Percentiles rank a stretch among this genome's conserved stretches.
Conservation (phyloP, 2,888 invertebrate species). For the Spodoptera littoralis region DNA sequence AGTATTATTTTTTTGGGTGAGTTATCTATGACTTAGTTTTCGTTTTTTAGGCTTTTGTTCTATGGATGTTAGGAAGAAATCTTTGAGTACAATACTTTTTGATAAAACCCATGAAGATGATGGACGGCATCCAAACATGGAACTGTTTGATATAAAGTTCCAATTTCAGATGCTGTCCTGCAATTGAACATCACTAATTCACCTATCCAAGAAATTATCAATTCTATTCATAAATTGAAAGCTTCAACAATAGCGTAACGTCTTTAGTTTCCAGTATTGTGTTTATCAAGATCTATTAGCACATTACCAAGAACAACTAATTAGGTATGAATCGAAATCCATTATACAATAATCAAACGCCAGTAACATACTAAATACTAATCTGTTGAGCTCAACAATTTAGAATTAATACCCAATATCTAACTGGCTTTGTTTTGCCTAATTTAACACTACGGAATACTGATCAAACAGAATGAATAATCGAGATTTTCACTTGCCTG, state of each 20-base stretch:
- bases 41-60: background rate
- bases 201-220: no score
- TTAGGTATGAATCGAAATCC: no score
- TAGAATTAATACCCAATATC: constrained; percentile 16
- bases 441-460: constrained; percentile 18
- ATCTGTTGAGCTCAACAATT: constrained; percentile 15
- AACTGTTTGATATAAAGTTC: no score
- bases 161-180: no score
- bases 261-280: no score
- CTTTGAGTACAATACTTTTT: background rate
- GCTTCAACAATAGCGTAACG: no score
- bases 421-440: constrained; percentile 14
- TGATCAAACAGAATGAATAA: constrained; percentile 44
- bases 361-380: constrained; percentile 6
- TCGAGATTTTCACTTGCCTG: constrained; percentile 26
- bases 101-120: background rate
- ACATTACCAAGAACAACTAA: no score
- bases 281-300: no score
- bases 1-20: constrained; percentile 28
- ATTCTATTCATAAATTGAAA: no score
- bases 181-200: no score
- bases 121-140: no score
- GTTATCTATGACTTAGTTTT: constrained; percentile 13
- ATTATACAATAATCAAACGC: background rate
- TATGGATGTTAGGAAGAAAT: background rate